phyloP scores from a whole-genome alignment of 2,888 invertebrate species.

The Drymonia ruficornis region DNA sequence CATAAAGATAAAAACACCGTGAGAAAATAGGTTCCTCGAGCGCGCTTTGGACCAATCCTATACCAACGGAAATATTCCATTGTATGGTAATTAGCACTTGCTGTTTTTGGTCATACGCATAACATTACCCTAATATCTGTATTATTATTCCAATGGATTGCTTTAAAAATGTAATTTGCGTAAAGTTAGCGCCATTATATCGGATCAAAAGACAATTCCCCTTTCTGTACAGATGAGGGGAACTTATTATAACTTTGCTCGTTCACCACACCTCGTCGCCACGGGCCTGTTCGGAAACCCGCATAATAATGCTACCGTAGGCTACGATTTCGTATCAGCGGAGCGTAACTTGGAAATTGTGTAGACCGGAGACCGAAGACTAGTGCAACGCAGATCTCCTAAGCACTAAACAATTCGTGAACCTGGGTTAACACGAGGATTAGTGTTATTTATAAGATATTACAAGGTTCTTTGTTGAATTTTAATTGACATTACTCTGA shows the following conservation, averaged over 20 bases:
- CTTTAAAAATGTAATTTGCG: not conserved
- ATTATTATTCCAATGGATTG: not conserved
- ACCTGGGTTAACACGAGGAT: not conserved
- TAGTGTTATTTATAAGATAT: no score
- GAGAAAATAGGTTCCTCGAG: not conserved
- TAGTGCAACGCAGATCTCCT: not conserved
- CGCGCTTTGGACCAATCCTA: not conserved
- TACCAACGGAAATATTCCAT: not conserved
- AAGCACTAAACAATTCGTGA: not conserved
- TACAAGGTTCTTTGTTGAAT: no score
- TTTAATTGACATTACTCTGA: no score
- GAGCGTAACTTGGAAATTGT: not conserved
- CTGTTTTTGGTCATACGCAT: not conserved
- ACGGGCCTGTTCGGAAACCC: slow-evolving; percentile 62
- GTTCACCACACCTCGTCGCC: slow-evolving; percentile 71
- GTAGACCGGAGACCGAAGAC: not conserved
- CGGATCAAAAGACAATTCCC: slow-evolving; percentile 67
- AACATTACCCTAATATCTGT: not conserved
- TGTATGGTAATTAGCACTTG: slow-evolving; percentile 2
- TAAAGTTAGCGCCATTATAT: slow-evolving; percentile 51
- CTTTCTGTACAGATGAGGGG: slow-evolving; percentile 56
- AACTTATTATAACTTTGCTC: slow-evolving; percentile 80
- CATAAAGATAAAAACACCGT: not conserved
- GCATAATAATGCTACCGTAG: slow-evolving; percentile 65
- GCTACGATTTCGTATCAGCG: not conserved